Conservation (phyloP, 2,113 vertebrate species). For the Siniperca knerii region DNA sequence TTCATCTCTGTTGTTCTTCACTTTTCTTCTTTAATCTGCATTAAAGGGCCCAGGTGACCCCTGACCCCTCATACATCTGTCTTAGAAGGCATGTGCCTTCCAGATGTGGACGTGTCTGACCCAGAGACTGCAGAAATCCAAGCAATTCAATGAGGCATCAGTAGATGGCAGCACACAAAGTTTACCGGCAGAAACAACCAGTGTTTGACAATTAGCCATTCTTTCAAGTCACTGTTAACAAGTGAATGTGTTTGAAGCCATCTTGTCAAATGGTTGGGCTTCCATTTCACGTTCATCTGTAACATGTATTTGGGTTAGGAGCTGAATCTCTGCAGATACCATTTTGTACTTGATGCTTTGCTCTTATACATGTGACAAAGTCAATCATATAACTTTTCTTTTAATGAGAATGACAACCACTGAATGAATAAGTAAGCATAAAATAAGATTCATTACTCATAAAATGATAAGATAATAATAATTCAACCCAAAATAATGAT, state of each 20-base stretch:
- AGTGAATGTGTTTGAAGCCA: not conserved
- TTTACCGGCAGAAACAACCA: slow-evolving; percentile 1
- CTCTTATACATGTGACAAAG: not conserved
- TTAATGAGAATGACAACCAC: not conserved
- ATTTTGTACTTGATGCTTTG: not conserved
- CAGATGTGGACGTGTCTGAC: slow-evolving; percentile 80
- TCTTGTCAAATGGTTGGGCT: not conserved
- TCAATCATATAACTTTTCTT: not conserved
- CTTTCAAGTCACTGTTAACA: not conserved
- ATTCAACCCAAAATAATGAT: slow-evolving; percentile 12
- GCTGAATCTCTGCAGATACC: not conserved
- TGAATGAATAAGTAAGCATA: not conserved
- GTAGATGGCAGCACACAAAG: slow-evolving; percentile 76
- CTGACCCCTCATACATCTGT: slow-evolving; percentile 76
- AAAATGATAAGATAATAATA: slow-evolving; percentile 1
- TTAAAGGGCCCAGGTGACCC: slow-evolving; percentile 74
- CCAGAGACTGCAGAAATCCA: not conserved
- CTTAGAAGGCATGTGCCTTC: slow-evolving; percentile 79
- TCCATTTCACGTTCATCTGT: not conserved
- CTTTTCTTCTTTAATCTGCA: slow-evolving; percentile 79
- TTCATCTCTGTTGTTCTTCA: slow-evolving; percentile 75
- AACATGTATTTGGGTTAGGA: not conserved
- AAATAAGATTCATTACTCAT: not conserved
- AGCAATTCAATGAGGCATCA: slow-evolving; percentile 47
- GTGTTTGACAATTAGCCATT: slow-evolving; percentile 2